Conservation (phyloP, 1,140 invertebrate genomes). For the Eupeodes corollae region DNA sequence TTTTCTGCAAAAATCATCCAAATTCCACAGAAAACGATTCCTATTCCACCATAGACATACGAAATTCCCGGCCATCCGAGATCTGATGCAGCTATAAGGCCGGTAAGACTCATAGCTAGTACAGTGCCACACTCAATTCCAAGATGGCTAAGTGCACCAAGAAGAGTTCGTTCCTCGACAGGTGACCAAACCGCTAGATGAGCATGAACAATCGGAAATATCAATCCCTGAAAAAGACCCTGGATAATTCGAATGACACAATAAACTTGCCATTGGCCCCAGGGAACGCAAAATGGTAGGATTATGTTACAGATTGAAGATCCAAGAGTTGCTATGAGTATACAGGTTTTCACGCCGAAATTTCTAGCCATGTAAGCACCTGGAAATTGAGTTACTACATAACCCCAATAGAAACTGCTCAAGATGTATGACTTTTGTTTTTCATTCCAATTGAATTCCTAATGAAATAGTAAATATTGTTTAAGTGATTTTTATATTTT, state of each 20-base stretch:
- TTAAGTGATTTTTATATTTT: background rate
- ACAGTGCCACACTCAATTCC: conserved; percentile 59
- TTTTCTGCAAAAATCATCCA: conserved; percentile 52
- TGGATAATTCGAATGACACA: conserved; percentile 53
- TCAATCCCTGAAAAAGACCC: conserved; percentile 66
- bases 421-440: conserved; percentile 43
- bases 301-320: conserved; percentile 40
- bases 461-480: background rate
- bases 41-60: conserved; percentile 54
- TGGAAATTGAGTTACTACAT: conserved; percentile 46
- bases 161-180: conserved; percentile 44
- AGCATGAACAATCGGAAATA: conserved; percentile 66
- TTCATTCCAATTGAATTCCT: conserved; percentile 41
- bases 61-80: conserved; percentile 63
- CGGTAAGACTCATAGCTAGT: conserved; percentile 44
- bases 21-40: conserved; percentile 44
- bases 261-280: conserved; percentile 48
- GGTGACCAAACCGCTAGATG: conserved; percentile 40
- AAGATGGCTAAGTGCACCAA: conserved; percentile 48
- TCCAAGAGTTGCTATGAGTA: conserved; percentile 17
- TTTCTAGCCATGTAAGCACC: conserved; percentile 54
- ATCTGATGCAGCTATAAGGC: conserved; percentile 45
- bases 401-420: conserved; percentile 57
- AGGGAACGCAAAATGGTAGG: conserved; percentile 31
- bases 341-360: conserved; percentile 48